phyloP scores from a whole-genome alignment of 2,888 invertebrate species.

The Apantesis nais region DNA sequence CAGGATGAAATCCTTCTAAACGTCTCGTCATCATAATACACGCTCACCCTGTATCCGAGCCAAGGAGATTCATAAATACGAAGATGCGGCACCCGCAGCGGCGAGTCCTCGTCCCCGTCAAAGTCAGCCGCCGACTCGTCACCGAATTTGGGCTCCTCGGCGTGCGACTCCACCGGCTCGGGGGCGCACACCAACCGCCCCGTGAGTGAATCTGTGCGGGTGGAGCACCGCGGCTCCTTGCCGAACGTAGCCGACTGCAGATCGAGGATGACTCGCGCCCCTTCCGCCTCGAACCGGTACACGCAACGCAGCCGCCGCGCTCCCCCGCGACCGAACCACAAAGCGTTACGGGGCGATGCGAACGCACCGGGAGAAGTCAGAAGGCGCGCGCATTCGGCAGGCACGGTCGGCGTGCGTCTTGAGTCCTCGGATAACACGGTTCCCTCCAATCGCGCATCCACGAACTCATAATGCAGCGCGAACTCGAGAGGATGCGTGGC shows the following conservation, averaged over 20 bases:
- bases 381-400: slow-evolving; percentile 69
- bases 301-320: slow-evolving; percentile 91
- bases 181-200: slow-evolving; percentile 82
- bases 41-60: slow-evolving; percentile 86
- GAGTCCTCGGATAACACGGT: slow-evolving; percentile 82
- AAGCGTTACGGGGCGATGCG: slow-evolving; percentile 91
- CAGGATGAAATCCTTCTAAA: background rate
- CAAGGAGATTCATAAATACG: slow-evolving; percentile 89
- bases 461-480: slow-evolving; percentile 92
- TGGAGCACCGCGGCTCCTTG: slow-evolving; percentile 84
- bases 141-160: slow-evolving; percentile 40
- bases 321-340: slow-evolving; percentile 94
- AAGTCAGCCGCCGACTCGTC: slow-evolving; percentile 42
- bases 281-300: slow-evolving; percentile 90
- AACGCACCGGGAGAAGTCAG: slow-evolving; percentile 84
- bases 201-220: slow-evolving; percentile 90
- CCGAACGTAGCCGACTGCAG: slow-evolving; percentile 91
- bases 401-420: slow-evolving; percentile 67
- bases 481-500: slow-evolving; percentile 92
- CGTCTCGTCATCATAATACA: background rate
- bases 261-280: slow-evolving; percentile 88
- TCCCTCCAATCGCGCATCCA: slow-evolving; percentile 92
- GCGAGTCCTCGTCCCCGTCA: slow-evolving; percentile 67
- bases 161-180: slow-evolving; percentile 52
- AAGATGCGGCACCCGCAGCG: slow-evolving; percentile 81